phyloP scores from a whole-genome alignment of 2,888 invertebrate genomes.

The Ophion costatus region DNA sequence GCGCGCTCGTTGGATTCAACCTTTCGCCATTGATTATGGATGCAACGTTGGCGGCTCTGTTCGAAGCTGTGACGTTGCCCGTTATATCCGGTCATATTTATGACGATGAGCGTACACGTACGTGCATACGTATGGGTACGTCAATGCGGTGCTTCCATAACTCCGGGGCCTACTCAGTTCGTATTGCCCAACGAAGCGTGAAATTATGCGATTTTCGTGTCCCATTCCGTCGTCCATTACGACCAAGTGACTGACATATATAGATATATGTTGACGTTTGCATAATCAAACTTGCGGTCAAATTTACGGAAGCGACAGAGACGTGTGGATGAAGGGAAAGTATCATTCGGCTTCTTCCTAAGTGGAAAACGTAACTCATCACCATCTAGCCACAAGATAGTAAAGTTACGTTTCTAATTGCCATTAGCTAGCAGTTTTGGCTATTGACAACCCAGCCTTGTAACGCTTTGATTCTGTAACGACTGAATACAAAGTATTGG shows the following conservation, averaged over 20 bases:
- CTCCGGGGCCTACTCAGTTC: constrained; percentile 22
- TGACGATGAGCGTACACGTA: background rate
- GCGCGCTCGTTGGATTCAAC: background rate
- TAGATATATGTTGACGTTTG: constrained; percentile 31
- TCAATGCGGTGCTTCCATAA: constrained; percentile 24
- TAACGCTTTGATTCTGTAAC: too few species aligned
- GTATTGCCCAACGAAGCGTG: constrained; percentile 69
- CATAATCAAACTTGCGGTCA: constrained; percentile 40
- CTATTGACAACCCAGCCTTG: too few species aligned
- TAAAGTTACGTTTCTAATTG: too few species aligned
- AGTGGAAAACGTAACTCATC: too few species aligned
- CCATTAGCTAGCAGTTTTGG: too few species aligned
- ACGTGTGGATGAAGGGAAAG: background rate
- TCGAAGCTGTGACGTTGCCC: constrained; percentile 10
- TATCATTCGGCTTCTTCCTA: too few species aligned
- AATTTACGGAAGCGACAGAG: constrained; percentile 6
- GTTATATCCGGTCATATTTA: constrained; percentile 27
- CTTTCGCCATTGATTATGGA: background rate
- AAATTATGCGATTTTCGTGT: constrained; percentile 76
- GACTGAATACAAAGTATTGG: too few species aligned
- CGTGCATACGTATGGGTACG: constrained; percentile 18
- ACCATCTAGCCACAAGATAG: too few species aligned
- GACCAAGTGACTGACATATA: constrained; percentile 51
- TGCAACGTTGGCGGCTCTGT: constrained; percentile 6
- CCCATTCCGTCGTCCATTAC: constrained; percentile 74